These are phyloP conservation scores for Spea multiplicata DNA, from an alignment of 2,113 vertebrate species.

Conservation along the genomic window DNA sequence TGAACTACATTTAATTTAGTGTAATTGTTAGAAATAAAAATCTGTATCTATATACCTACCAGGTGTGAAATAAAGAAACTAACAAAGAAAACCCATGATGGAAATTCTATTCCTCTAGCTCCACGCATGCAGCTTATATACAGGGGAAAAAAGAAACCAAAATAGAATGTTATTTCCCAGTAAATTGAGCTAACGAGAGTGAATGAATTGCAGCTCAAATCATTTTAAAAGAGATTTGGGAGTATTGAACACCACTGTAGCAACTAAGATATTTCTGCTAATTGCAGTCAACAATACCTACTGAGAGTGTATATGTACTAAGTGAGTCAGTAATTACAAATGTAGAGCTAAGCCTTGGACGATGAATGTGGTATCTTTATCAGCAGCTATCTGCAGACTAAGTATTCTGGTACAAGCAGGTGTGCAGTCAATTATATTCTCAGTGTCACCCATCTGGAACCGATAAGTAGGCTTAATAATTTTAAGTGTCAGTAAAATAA, in stretches of 20 bases:
- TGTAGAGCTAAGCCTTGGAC: slow-evolving; percentile 52
- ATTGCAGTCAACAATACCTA: slow-evolving; percentile 73
- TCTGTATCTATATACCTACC: neutral
- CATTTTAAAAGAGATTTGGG: slow-evolving; percentile 76
- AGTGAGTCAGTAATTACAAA: slow-evolving; percentile 63
- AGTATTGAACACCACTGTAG: slow-evolving; percentile 72
- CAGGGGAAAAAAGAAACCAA: neutral
- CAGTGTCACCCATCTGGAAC: neutral
- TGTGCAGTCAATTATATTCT: slow-evolving; percentile 1
- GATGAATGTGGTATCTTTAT: slow-evolving; percentile 46
- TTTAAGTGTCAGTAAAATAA: no score
- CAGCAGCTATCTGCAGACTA: slow-evolving; percentile 41
- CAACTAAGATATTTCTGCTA: slow-evolving; percentile 72
- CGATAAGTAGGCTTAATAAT: no score
- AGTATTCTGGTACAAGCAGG: neutral
- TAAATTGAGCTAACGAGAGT: slow-evolving; percentile 72
- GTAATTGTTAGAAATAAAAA: neutral
- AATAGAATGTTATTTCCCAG: neutral
- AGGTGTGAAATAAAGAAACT: neutral
- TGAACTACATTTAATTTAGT: neutral
- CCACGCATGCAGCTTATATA: neutral
- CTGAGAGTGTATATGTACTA: slow-evolving; percentile 63
- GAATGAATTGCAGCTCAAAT: slow-evolving; percentile 78
- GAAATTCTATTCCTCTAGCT: neutral
- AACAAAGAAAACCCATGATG: neutral